Conservation (phyloP, 2,888 invertebrate genomes). For the Sepioteuthis lessoniana region DNA sequence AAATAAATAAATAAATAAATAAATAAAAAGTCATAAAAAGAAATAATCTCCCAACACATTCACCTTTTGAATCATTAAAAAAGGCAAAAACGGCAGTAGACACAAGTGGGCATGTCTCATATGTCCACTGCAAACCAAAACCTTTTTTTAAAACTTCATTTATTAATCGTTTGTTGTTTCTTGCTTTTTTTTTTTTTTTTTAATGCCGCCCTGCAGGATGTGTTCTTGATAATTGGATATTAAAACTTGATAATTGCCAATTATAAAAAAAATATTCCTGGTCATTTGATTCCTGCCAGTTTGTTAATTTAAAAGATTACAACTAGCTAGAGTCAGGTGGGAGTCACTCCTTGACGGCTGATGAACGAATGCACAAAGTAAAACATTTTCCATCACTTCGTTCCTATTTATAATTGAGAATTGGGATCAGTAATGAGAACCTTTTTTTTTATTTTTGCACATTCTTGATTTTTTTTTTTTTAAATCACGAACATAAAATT, state of each 20-base stretch:
- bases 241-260: not conserved
- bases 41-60: not conserved
- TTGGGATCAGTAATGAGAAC: not conserved
- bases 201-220: not conserved
- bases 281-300: not conserved
- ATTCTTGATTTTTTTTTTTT: not conserved
- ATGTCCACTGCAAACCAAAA: not conserved
- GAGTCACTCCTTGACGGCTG: not conserved
- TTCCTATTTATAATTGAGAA: not conserved
- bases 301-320: not conserved
- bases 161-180: not conserved
- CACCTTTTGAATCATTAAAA: conserved; percentile 33
- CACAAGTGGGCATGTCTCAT: not conserved
- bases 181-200: no score
- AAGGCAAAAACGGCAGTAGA: not conserved
- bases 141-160: not conserved
- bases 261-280: conserved; percentile 33
- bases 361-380: not conserved
- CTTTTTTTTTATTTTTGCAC: not conserved
- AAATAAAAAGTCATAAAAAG: not conserved
- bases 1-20: no score
- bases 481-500: not conserved
- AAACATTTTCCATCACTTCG: not conserved
- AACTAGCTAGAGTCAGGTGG: not conserved
- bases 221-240: conserved; percentile 33